Percentiles rank a stretch among this genome's conserved stretches.
Evolutionary conservation across 2,797 vertebrate genomes (phyloP).

Genomic region (Megalops cyprinoides): DNA sequence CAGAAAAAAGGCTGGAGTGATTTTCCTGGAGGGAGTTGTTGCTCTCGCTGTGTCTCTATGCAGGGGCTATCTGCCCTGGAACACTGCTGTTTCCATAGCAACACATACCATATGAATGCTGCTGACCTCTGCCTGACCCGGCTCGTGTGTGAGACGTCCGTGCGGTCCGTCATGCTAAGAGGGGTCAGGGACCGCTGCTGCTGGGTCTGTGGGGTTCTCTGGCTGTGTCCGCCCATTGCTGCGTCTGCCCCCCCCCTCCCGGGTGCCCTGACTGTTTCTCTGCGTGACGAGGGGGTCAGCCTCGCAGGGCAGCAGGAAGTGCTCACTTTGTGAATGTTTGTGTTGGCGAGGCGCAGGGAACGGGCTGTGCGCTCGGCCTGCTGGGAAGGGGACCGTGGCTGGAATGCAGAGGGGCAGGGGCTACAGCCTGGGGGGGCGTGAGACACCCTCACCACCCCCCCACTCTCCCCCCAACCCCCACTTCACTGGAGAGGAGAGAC

Average conservation of each 20-base stretch:
- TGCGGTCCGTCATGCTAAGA: too few relatives aligned
- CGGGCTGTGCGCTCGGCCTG: neutral
- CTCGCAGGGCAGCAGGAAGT: constrained; percentile 29
- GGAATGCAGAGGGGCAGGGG: constrained; percentile 1
- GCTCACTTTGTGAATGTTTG: constrained; percentile 32
- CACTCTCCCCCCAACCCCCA: neutral
- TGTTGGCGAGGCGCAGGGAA: constrained; percentile 21
- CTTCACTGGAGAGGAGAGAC: too few relatives aligned
- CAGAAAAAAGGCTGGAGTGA: neutral
- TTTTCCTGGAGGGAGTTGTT: neutral
- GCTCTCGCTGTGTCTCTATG: neutral
- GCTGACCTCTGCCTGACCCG: constrained; percentile 1
- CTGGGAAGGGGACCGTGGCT: neutral
- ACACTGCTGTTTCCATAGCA: constrained; percentile 4
- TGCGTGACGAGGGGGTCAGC: constrained; percentile 12
- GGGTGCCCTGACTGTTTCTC: neutral
- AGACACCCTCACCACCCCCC: neutral
- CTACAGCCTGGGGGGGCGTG: neutral
- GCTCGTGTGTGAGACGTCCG: constrained; percentile 4
- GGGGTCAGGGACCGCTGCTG: neutral
- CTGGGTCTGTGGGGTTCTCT: neutral
- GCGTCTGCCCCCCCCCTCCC: neutral
- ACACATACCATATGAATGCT: constrained; percentile 12
- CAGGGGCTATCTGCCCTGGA: neutral
- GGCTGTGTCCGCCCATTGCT: neutral